Evolutionary conservation across 2,888 invertebrate genomes (phyloP), one percentile per base, ranked within the genome.

Genomic region (Carabus problematicus): DNA sequence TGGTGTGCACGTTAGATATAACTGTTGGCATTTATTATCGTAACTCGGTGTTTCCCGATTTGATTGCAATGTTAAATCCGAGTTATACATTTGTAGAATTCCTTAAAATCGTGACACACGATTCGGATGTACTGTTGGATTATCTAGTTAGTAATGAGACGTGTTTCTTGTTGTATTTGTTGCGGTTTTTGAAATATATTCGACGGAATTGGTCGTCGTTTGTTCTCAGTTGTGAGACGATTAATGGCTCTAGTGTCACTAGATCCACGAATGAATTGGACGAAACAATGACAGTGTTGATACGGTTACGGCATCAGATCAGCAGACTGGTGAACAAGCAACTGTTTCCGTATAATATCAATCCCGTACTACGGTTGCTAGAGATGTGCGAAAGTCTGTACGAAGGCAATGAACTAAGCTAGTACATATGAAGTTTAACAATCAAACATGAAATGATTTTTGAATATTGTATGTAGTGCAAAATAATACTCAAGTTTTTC

Each of bases 1-100:
- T 95, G 94, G 92, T 95, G 7, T 95, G 95, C 79, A 93, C 93
- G 43, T 82, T 95, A 59, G 95, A 95, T 80, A 94, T 95, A 55
- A 93, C 92, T 0, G 90, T 92, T 19, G 94, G 94, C 47, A 89
- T 95, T 68, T 92, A 92, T 29, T 92, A 92, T 78, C 87, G 93
- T 61, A 92, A 92, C 76, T 90, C 91, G 0, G 88, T 92, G 70
- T 91, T 91, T 75, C 91, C 92, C 1, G 92, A 93, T 80, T 84
- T 94, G 73, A 89, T 92, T 75, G 87, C 89, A 4, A 92, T 93
- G 88, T 83, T 95, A 60, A 94, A 93, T 83, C 95, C 95, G 0
- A 90, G 92, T 67, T 87, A 90, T 63, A 93, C 94, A n/a, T 94
- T 95, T 76, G 88, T 94, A 71, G 92, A 94, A 79, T 95, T 95